Percentiles rank a stretch among this genome's conserved stretches.
phyloP scores from a whole-genome alignment of 2,113 vertebrate species.

The Dipodomys spectabilis region DNA sequence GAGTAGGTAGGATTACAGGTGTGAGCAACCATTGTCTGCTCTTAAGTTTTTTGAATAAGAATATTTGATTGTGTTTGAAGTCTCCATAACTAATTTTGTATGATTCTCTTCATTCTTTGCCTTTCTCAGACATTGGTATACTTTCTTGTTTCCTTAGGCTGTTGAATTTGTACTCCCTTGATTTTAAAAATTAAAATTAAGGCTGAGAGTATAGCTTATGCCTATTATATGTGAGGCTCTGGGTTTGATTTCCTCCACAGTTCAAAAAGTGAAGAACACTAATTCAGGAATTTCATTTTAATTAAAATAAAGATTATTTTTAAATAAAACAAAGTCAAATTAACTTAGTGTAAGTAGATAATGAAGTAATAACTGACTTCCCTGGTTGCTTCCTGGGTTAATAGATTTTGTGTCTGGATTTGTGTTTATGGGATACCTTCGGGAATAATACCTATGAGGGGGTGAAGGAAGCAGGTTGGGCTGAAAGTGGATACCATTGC shows the following conservation, averaged over 20 bases:
- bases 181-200: not conserved
- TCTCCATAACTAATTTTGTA: not conserved
- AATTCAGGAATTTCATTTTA: not conserved
- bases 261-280: not conserved
- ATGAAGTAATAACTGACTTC: not conserved
- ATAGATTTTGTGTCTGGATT: not conserved
- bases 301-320: constrained; percentile 45
- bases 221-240: not conserved
- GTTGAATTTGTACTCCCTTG: not conserved
- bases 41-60: not conserved
- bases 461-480: not conserved
- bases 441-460: not conserved
- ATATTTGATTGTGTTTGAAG: not conserved
- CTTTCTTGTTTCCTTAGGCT: not conserved
- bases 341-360: not conserved
- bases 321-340: not conserved
- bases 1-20: too few species aligned
- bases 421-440: not conserved
- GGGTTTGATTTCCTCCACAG: not conserved
- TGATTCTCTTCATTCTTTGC: not conserved
- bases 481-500: not conserved
- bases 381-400: not conserved
- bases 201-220: not conserved
- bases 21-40: not conserved
- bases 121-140: not conserved